Percentiles rank a stretch among this genome's conserved stretches.
phyloP scores from a whole-genome alignment of 2,113 vertebrate genomes.

The Pterocles gutturalis region DNA sequence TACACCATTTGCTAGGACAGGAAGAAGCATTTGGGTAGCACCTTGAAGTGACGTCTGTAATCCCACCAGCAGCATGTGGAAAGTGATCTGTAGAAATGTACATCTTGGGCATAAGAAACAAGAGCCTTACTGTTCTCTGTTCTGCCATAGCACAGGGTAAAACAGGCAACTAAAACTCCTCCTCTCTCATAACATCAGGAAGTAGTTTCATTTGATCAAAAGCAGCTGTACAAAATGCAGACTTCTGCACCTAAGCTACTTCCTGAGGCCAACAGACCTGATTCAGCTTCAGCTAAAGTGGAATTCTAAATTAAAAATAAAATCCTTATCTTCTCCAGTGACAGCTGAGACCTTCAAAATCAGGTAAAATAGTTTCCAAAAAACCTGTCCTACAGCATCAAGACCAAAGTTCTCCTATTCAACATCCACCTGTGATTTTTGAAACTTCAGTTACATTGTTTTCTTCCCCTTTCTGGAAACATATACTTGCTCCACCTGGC shows the following conservation, averaged over 20 bases:
- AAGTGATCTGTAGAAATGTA: not conserved
- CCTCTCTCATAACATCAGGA: not conserved
- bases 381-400: not conserved
- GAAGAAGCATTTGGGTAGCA: not conserved
- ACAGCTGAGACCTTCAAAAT: not conserved
- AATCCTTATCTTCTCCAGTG: not conserved
- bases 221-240: not conserved
- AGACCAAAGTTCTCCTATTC: not conserved
- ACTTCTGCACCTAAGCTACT: not conserved
- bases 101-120: not conserved
- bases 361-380: not conserved
- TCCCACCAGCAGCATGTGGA: not conserved
- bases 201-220: slow-evolving; percentile 6
- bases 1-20: not conserved
- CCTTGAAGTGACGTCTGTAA: not conserved
- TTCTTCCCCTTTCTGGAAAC: slow-evolving; percentile 4
- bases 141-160: not conserved
- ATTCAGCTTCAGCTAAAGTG: not conserved
- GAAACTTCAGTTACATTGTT: not conserved
- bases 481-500: slow-evolving; percentile 7
- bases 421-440: not conserved
- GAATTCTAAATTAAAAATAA: not conserved
- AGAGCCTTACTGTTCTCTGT: not conserved
- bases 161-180: not conserved
- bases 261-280: not conserved